Conservation (phyloP, 2,797 vertebrate genomes). For the Gobio occitaniae region DNA sequence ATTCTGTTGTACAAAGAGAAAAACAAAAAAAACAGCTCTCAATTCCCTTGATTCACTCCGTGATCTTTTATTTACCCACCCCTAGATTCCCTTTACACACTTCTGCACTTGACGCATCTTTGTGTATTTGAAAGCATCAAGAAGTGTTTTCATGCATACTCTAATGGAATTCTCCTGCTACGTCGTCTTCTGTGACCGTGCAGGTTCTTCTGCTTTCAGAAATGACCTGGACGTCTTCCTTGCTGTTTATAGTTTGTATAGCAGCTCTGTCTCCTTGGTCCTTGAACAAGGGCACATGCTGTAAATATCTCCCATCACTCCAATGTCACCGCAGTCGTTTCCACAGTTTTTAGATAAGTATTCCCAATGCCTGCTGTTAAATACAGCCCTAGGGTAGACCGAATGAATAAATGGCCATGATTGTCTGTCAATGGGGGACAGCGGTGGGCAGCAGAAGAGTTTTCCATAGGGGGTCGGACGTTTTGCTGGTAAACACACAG, state of each 20-base stretch:
- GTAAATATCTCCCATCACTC: conserved; percentile 60
- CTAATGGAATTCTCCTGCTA: neutral
- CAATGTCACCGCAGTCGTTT: conserved; percentile 53
- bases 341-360: neutral
- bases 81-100: neutral
- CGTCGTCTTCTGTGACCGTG: conserved; percentile 40
- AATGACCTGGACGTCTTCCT: conserved; percentile 28
- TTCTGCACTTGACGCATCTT: neutral
- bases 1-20: neutral
- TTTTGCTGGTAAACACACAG: conserved; percentile 26
- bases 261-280: conserved; percentile 40
- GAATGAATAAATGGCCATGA: conserved; percentile 54
- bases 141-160: conserved; percentile 4
- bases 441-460: conserved; percentile 14
- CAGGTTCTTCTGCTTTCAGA: conserved; percentile 7
- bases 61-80: conserved; percentile 2
- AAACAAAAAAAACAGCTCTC: neutral
- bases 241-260: conserved; percentile 50
- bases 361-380: conserved; percentile 44
- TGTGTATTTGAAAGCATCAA: conserved; percentile 1
- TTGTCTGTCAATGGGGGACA: conserved; percentile 48
- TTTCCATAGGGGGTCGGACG: conserved; percentile 2
- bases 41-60: neutral
- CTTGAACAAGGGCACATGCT: conserved; percentile 49
- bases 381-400: conserved; percentile 21